A percentile compares a stretch with the other conserved stretches of the same genome.
These are phyloP conservation scores for Chaetoderma sp. DNA, from an alignment of 2,888 invertebrate species.

Conservation along the genomic window DNA sequence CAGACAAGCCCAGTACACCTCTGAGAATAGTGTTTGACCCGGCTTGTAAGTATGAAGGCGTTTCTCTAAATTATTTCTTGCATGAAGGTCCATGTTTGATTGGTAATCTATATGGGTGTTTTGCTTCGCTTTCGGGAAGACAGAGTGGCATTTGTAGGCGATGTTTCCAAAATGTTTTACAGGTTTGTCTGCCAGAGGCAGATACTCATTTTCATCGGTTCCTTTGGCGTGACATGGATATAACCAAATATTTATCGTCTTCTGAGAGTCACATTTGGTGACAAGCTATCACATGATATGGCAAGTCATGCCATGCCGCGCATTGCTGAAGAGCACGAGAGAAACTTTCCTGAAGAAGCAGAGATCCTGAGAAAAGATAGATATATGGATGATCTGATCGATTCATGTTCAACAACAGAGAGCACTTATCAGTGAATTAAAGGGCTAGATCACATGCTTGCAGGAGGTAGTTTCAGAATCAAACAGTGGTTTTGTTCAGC, in stretches of 20 bases:
- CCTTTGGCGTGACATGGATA: conserved; percentile 14
- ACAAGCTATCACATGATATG: conserved; percentile 2
- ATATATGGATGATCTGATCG: background rate
- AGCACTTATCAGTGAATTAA: background rate
- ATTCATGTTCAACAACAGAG: background rate
- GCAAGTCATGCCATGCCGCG: background rate
- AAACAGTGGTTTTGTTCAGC: conserved; percentile 7
- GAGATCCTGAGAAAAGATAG: background rate
- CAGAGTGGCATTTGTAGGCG: background rate
- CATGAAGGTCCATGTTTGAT: background rate
- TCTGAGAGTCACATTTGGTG: background rate
- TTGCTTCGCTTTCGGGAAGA: background rate
- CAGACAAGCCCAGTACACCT: background rate
- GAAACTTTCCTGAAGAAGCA: background rate
- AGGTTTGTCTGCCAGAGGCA: background rate
- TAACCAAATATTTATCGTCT: conserved; percentile 11
- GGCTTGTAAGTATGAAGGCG: too few species aligned
- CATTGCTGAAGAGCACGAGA: background rate
- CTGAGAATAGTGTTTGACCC: background rate
- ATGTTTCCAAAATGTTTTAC: background rate
- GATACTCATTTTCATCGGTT: conserved; percentile 1
- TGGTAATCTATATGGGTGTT: too few species aligned
- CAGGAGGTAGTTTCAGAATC: background rate
- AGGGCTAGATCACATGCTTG: background rate
- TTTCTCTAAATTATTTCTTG: background rate